Base-by-base conservation (phyloP, 2,113 vertebrate species). In the Gallinago jamesoni region DNA sequence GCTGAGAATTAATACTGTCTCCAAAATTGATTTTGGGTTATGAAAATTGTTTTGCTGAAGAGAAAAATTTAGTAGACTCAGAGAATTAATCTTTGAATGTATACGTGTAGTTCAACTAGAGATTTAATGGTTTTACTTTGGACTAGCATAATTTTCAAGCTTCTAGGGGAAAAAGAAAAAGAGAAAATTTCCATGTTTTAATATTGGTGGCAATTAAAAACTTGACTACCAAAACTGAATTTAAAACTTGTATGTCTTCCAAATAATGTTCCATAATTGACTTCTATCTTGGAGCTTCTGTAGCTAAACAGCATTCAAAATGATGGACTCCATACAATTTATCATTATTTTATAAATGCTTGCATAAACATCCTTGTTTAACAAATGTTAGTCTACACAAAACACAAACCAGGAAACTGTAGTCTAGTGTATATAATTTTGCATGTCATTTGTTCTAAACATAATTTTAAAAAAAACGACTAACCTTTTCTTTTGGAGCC, bases 301-400 rank as follows among this genome's bases (percentile, higher is more conserved):
- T 73, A 87, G 28, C 81, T 87, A 83, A 94, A 53, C 55, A 91
- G 55, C 50, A 68, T 60, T 77, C 24, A 90, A 57, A 87, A 83
- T 96, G 62, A 91, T 72, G 72, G 67, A 14, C n/a, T 67, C 60
- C 66, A 69, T 90, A 83, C 22, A 78, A 50, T 62, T 89, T 62
- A 57, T 83, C 43, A n/a, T 79, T 92, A 28, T 95, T 96, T 95
- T 94, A 76, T 80, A 94, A 94, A 91, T 80, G 89, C 59, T 72
- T 95, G 64, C 89, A 31, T 93, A 87, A 67, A 25, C 70, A 27
- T 47, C 14, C 3, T 90, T 82, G 28, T 37, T 94, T 92, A 92
- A 88, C 93, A 96, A 80, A 47, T 12, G 4, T 50, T 81, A 87
- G 37, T 84, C 25, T 88, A 66, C 68, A 56, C 79, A 33, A 67